Base-by-base conservation (phyloP, 2,113 vertebrate species). In the Cygnus atratus region DNA sequence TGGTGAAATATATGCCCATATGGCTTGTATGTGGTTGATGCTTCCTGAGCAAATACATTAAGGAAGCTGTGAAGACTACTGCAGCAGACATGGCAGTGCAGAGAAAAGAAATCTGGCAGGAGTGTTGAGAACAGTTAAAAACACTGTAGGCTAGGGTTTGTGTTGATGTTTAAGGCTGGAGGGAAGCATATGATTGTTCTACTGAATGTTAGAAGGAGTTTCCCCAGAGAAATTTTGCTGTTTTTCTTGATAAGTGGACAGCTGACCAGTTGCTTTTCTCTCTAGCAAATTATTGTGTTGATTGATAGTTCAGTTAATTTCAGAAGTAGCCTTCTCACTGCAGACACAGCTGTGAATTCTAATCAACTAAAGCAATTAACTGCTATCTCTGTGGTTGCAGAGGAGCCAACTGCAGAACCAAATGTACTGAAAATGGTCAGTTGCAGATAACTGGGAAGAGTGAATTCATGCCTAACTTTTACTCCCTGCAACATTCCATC, bases 361-460 rank as follows among this genome's bases (percentile, higher is more conserved):
- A 97, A 97, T 97, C 97, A 97, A 84, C 48, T 63, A 77, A 91
- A 91, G 94, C 95, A 98, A 97, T 97, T 97, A 98, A 95, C 76
- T 92, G 95, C 96, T 98, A 97, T 97, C 97, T 97, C 71, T 95
- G 78, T 50, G 90, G 58, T 84, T 93, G 91, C 84, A 96, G 92
- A 91, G 82, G 79, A 96, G 95, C 95, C 93, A 96, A 67, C 28
- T 61, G 62, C 29, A 90, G 87, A 84, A 90, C 75, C 82, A 68
- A 94, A 73, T 37, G 76, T 93, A 81, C 93, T 91, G 91, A 93
- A 92, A 96, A 78, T 11, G 11, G 41, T 28, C 46, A 78, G 79
- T 80, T 84, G 75, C 70, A 96, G 97, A 97, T 97, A 97, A 95
- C 59, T 71, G 37, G 62, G 82, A 67, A 82, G 55, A 74, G 44